A percentile compares a stretch with the other conserved stretches of the same genome.
phyloP scores from a whole-genome alignment of 2,113 vertebrate species.

The Actinemys pallida region DNA sequence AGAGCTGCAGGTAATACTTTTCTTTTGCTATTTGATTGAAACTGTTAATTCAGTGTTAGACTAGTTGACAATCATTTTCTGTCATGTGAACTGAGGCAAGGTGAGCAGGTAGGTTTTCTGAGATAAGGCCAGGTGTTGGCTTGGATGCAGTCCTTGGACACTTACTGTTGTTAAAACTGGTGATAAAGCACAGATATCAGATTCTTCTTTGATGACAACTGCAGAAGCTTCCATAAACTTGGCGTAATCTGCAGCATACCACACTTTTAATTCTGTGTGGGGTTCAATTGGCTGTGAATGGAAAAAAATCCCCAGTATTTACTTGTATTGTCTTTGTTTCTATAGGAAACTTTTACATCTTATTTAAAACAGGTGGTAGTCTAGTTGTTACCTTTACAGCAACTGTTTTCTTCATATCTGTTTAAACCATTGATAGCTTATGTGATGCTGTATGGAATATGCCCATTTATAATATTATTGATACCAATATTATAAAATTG shows the following conservation, averaged over 20 bases:
- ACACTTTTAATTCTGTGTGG: conserved; percentile 58
- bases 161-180: conserved; percentile 16
- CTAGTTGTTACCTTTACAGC: neutral
- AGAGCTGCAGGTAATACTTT: neutral
- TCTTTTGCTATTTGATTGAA: neutral
- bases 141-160: neutral
- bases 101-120: neutral
- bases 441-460: no score
- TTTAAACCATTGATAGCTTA: conserved; percentile 9
- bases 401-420: conserved; percentile 19
- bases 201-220: conserved; percentile 60
- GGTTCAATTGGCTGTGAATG: conserved; percentile 34
- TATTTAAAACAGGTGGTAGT: neutral
- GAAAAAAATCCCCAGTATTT: neutral
- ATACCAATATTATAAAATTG: no score
- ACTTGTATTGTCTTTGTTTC: neutral
- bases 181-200: conserved; percentile 41
- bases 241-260: conserved; percentile 62
- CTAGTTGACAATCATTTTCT: neutral
- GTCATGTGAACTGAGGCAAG: neutral
- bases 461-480: no score
- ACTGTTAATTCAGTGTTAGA: neutral
- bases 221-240: conserved; percentile 65
- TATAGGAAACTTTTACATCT: neutral
- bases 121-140: neutral